Conservation (phyloP, 2,113 vertebrate species). For the Pseudorhombus dupliciocellatus region DNA sequence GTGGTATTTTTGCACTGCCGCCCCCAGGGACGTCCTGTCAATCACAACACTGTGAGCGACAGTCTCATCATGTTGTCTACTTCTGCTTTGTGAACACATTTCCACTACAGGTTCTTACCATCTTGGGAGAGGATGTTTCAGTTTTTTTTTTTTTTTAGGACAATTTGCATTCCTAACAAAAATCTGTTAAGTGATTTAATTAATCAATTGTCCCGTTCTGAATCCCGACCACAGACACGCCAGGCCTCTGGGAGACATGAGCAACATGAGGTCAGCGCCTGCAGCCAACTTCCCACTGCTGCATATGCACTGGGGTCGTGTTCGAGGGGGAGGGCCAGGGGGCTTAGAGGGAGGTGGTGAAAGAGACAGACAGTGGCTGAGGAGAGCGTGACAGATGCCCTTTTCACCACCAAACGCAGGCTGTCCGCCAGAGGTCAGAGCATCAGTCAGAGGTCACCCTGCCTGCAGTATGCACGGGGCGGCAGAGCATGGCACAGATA, state of each 20-base stretch:
- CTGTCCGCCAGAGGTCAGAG: conserved; percentile 50
- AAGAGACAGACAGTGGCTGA: conserved; percentile 62
- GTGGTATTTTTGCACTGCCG: not conserved
- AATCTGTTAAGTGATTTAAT: too few species aligned
- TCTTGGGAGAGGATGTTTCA: too few species aligned
- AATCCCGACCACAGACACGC: not conserved
- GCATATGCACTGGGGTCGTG: not conserved
- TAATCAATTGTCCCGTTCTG: not conserved
- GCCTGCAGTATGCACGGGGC: conserved; percentile 21
- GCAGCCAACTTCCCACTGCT: conserved; percentile 11
- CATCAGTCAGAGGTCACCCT: conserved; percentile 29
- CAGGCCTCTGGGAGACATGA: conserved; percentile 16
- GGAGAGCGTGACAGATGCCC: conserved; percentile 56
- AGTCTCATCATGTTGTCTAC: not conserved
- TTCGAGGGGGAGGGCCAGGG: not conserved
- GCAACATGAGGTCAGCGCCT: conserved; percentile 42
- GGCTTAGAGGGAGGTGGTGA: conserved; percentile 1
- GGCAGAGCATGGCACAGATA: conserved; percentile 14
- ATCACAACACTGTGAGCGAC: not conserved
- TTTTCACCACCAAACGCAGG: conserved; percentile 46
- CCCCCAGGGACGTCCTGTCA: not conserved
- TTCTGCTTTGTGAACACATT: not conserved
- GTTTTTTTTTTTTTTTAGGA: not conserved
- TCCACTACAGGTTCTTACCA: too few species aligned
- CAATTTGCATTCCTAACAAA: not conserved